phyloP scores from a whole-genome alignment of 1,140 invertebrate species.

The Drosophila asahinai region DNA sequence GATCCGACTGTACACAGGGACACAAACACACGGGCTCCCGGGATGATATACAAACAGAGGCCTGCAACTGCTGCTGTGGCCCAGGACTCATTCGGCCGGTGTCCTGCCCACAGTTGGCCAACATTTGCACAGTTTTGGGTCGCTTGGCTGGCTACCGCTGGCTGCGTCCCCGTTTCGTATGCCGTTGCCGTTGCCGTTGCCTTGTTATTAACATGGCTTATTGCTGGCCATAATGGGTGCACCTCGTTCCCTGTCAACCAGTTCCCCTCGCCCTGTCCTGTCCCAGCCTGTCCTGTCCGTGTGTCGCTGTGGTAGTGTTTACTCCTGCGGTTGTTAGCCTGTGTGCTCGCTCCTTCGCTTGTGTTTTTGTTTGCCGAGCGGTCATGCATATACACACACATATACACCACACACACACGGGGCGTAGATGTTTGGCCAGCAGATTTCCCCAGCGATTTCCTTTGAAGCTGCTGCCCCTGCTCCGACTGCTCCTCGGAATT shows the following conservation, averaged over 20 bases:
- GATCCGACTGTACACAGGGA: constrained; percentile 35
- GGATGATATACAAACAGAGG: constrained; percentile 47
- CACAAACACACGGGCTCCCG: constrained; percentile 17
- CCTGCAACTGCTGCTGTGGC: constrained; percentile 24
- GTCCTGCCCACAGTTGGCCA: constrained; percentile 49
- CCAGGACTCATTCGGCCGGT: constrained; percentile 21
- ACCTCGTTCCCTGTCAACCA: constrained; percentile 58
- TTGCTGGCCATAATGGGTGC: constrained; percentile 75
- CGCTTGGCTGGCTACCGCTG: constrained; percentile 43
- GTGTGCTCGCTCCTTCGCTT: constrained; percentile 62
- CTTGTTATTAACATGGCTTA: constrained; percentile 81
- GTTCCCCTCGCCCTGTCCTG: constrained; percentile 2
- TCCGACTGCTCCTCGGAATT: constrained; percentile 11
- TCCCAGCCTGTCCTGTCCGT: not conserved
- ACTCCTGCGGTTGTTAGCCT: constrained; percentile 73
- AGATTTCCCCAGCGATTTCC: constrained; percentile 78
- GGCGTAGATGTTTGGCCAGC: constrained; percentile 64
- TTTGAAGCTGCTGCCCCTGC: constrained; percentile 55
- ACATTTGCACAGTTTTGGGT: constrained; percentile 77
- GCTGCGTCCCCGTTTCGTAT: constrained; percentile 7
- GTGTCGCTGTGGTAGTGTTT: constrained; percentile 54
- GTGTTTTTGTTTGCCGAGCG: constrained; percentile 73
- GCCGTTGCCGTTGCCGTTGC: constrained; percentile 14
- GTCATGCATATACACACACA: constrained; percentile 52
- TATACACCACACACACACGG: not conserved